Percentiles rank a stretch among this genome's conserved stretches.
These are phyloP conservation scores for Orestias chungarensis DNA, from an alignment of 2,797 vertebrate genomes.

Conservation along the genomic window DNA sequence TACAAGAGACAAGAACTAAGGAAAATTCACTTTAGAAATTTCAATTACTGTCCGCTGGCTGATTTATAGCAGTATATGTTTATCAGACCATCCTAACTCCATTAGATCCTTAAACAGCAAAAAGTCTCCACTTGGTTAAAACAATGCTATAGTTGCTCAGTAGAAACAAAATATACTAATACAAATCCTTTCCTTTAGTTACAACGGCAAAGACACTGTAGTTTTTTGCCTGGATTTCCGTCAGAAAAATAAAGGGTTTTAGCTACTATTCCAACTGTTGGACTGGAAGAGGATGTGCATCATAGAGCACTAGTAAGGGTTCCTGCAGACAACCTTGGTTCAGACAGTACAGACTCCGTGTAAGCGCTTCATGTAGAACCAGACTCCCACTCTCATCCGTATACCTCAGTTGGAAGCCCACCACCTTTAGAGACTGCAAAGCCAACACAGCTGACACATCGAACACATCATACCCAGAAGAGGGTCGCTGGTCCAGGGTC, in stretches of 20 bases:
- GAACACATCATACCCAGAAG: slow-evolving; percentile 78
- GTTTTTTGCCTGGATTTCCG: not conserved
- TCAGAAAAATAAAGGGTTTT: not conserved
- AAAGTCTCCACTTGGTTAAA: not conserved
- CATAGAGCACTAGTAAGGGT: slow-evolving; percentile 69
- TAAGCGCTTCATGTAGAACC: slow-evolving; percentile 74
- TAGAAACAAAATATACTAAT: not conserved
- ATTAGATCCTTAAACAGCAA: not conserved
- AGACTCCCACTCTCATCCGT: slow-evolving; percentile 78
- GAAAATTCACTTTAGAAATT: not conserved
- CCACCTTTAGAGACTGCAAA: slow-evolving; percentile 31
- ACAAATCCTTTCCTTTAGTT: not conserved
- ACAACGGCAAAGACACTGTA: not conserved
- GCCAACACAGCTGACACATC: slow-evolving; percentile 67
- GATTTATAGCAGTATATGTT: not conserved
- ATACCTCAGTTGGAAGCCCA: slow-evolving; percentile 76
- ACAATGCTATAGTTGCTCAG: not conserved
- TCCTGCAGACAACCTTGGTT: slow-evolving; percentile 62
- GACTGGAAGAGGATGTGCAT: slow-evolving; percentile 18
- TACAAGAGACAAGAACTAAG: not conserved
- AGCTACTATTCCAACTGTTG: not conserved
- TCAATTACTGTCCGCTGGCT: not conserved
- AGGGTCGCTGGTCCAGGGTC: slow-evolving; percentile 62
- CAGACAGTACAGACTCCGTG: slow-evolving; percentile 75
- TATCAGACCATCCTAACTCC: not conserved